Base-by-base conservation (phyloP, 2,113 vertebrate species). In the Ammodytes marinus region DNA sequence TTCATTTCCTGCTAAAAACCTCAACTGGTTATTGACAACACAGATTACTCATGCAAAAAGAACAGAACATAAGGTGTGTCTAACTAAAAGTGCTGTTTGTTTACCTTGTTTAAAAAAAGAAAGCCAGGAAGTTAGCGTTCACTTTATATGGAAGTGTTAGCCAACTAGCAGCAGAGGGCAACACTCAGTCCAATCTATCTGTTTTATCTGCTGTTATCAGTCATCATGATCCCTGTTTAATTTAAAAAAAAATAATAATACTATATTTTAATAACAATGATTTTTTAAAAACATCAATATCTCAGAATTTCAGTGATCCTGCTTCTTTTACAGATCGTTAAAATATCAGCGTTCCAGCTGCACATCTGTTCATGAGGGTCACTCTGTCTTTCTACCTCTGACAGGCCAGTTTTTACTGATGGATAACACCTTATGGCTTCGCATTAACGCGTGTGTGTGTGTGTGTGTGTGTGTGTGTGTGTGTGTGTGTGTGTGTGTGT, bases 391-490 rank as follows among this genome's bases (percentile, higher is more conserved):
- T 55, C 13, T 55, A 27, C 40, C 35, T 12, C 10, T 45, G 8
- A 40, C 12, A 45, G 40, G 11, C 42, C 42, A 27, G 4, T 35
- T 58, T 50, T 50, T 39, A 27, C 47, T 53, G 15, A 52, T 11
- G 46, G 14, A 65, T 46, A 65, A n/a, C 4, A 37, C 15, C 4
- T 35, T 6, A 39, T n/a, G 2, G 39, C 39, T 6, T 37, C 35
- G 17, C 46, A 8, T 87, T 77, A 59, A 43, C 0, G 6, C 39
- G 47, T 61, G 39, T 71, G 37, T 67, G 2, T 72, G 19, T 76
- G 42, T 83, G 42, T 78, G 35, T 84, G 63, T 83, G n/a, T 75
- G 6, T 71, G 66, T 27, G 27, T 27, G 27, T 27, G 27, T 27
- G 27, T 27, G 27, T 27, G 27, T 27, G 27, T 27, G 27, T 27